These are phyloP conservation scores for Sarcophaga rosellei DNA, from an alignment of 2,888 invertebrate species.

Conservation along the genomic window DNA sequence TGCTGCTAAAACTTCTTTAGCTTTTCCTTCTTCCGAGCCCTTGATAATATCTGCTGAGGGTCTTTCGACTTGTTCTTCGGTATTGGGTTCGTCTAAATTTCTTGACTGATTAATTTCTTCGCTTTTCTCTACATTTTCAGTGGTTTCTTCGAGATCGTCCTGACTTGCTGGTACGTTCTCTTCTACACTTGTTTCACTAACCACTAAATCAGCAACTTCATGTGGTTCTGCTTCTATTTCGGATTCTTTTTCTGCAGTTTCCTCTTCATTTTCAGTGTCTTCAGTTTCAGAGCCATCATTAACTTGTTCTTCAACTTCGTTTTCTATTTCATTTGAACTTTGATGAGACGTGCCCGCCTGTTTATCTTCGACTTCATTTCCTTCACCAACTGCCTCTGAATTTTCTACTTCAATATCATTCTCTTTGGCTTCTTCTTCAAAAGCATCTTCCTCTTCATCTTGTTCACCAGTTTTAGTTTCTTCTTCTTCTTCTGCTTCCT, in stretches of 20 bases:
- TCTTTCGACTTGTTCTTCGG: constrained; percentile 44
- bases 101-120: constrained; percentile 15
- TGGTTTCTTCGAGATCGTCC: neutral
- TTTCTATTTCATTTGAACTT: neutral
- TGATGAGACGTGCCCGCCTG: neutral
- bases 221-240: neutral
- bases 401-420: neutral
- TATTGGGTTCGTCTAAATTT: constrained; percentile 6
- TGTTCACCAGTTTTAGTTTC: neutral
- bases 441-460: neutral
- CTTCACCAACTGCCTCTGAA: neutral
- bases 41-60: constrained; percentile 26
- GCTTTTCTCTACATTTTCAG: neutral
- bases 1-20: constrained; percentile 34
- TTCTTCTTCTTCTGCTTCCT: neutral
- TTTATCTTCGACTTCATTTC: neutral
- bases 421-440: neutral
- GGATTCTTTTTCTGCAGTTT: neutral
- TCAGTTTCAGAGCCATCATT: neutral
- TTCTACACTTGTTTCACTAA: neutral
- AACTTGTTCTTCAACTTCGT: neutral
- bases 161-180: neutral
- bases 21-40: constrained; percentile 2
- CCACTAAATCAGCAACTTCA: neutral
- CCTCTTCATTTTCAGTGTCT: neutral